Percentiles rank a stretch among this genome's conserved stretches.
These are phyloP conservation scores for Andrena chrysosceles DNA, from an alignment of 2,888 invertebrate genomes.

Conservation along the genomic window DNA sequence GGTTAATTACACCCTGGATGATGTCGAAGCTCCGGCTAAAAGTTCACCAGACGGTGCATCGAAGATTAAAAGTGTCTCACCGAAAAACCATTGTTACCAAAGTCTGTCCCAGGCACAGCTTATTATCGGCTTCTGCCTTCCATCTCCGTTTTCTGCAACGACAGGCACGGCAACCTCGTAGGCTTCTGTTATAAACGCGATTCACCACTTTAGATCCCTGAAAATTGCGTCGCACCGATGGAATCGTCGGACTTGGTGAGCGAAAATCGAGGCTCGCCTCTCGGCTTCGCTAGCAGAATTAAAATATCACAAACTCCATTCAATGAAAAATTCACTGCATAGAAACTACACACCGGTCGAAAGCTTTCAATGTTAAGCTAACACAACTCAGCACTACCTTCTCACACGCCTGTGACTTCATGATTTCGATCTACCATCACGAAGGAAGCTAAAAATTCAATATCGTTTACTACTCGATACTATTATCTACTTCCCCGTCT, in stretches of 20 bases:
- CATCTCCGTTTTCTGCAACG: slow-evolving; percentile 43
- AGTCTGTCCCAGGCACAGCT: slow-evolving; percentile 45
- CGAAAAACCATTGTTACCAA: slow-evolving; percentile 54
- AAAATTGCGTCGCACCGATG: slow-evolving; percentile 49
- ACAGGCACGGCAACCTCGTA: slow-evolving; percentile 26
- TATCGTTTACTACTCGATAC: not conserved
- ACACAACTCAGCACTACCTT: too few species aligned
- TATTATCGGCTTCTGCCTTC: slow-evolving; percentile 52
- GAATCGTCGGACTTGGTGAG: slow-evolving; percentile 25
- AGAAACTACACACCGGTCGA: not conserved
- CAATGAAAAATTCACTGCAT: not conserved
- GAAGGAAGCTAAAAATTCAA: not conserved
- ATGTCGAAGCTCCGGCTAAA: slow-evolving; percentile 4
- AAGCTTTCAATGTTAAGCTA: too few species aligned
- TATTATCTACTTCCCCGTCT: too few species aligned
- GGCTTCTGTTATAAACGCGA: slow-evolving; percentile 31
- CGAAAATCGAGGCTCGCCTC: slow-evolving; percentile 11
- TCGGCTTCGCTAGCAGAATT: not conserved
- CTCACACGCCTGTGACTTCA: too few species aligned
- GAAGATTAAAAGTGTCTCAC: slow-evolving; percentile 61
- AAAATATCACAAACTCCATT: slow-evolving; percentile 10
- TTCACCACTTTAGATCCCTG: slow-evolving; percentile 49
- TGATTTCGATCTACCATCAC: too few species aligned
- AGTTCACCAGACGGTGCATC: slow-evolving; percentile 32
- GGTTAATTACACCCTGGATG: slow-evolving; percentile 26